Conservation (phyloP, 2,888 invertebrate species). For the Netelia melanura region DNA sequence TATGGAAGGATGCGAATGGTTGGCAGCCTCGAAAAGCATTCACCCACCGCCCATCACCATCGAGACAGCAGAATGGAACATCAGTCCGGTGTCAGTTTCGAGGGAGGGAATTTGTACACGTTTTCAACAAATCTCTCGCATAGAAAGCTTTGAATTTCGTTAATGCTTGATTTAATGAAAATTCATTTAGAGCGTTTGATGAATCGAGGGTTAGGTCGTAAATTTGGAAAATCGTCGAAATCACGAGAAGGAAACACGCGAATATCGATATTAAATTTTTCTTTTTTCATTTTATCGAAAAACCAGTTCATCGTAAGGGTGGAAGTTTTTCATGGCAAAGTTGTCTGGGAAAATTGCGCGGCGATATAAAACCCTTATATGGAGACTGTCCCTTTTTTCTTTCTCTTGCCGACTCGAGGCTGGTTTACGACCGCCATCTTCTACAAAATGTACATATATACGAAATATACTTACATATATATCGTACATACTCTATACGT, state of each 20-base stretch:
- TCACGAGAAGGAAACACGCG: background rate
- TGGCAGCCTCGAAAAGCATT: constrained; percentile 20
- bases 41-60: constrained; percentile 16
- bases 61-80: background rate
- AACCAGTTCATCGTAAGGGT: background rate
- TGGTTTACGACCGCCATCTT: background rate
- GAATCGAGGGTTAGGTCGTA: background rate
- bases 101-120: background rate
- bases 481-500: background rate
- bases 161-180: background rate
- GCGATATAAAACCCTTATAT: background rate
- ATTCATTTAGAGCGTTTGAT: background rate
- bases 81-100: constrained; percentile 16
- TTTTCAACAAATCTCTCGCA: constrained; percentile 20
- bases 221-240: background rate
- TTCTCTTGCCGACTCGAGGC: background rate
- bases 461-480: background rate
- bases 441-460: background rate
- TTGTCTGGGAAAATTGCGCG: background rate
- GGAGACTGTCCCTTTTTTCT: background rate
- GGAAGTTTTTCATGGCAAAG: background rate
- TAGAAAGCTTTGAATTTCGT: background rate
- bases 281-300: background rate
- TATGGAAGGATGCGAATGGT: constrained; percentile 5
- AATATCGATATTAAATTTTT: background rate